phyloP scores from a whole-genome alignment of 2,888 invertebrate genomes.

The Encarsia formosa region DNA sequence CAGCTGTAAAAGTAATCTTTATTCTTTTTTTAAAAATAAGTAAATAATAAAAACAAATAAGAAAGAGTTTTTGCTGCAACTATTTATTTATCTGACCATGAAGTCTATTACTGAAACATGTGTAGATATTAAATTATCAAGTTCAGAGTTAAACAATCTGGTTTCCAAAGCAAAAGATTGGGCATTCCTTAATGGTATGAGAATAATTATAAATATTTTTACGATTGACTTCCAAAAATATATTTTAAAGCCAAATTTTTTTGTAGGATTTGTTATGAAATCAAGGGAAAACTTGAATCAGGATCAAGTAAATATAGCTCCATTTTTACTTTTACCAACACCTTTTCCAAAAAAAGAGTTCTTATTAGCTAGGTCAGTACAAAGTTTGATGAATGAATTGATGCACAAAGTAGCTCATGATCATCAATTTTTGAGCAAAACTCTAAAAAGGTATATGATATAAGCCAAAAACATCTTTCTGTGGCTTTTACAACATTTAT shows the following conservation, averaged over 20 bases:
- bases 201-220: background rate
- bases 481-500: no score
- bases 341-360: constrained; percentile 55
- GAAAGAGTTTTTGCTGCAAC: no score
- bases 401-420: constrained; percentile 59
- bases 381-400: constrained; percentile 56
- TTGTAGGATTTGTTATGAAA: constrained; percentile 51
- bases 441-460: constrained; percentile 43
- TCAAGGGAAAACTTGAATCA: constrained; percentile 46
- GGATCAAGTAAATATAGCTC: constrained; percentile 52
- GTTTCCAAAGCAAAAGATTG: constrained; percentile 55
- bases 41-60: no score
- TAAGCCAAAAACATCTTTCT: no score
- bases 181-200: constrained; percentile 56
- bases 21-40: no score
- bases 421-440: constrained; percentile 54
- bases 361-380: constrained; percentile 54
- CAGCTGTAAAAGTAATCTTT: no score
- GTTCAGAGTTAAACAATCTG: constrained; percentile 54
- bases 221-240: background rate
- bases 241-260: constrained; percentile 1
- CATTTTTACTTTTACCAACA: constrained; percentile 57
- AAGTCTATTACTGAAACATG: constrained; percentile 62
- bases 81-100: no score
- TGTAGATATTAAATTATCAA: constrained; percentile 64